Evolutionary conservation across 2,113 vertebrate genomes (phyloP).

Genomic region (Dipodomys spectabilis): DNA sequence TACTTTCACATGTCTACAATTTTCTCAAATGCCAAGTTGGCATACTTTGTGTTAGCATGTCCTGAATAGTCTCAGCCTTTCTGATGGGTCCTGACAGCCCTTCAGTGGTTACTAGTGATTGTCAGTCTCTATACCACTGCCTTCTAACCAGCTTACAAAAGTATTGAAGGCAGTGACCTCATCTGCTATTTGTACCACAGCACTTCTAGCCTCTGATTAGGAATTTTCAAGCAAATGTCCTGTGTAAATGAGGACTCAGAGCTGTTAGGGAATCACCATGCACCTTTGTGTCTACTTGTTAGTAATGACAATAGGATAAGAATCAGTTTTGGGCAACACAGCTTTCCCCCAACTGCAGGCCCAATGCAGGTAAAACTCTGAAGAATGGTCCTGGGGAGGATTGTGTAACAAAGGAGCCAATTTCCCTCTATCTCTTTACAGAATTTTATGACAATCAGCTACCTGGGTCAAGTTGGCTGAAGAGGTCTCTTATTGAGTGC

Average conservation of each 20-base stretch:
- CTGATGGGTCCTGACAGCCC: neutral
- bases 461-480: slow-evolving; percentile 57
- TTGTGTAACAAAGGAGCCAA: slow-evolving; percentile 29
- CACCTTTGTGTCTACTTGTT: neutral
- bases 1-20: neutral
- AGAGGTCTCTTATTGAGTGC: slow-evolving; percentile 56
- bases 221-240: neutral
- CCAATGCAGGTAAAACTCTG: neutral
- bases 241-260: neutral
- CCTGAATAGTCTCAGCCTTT: neutral
- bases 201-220: neutral
- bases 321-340: neutral
- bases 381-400: neutral
- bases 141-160: neutral
- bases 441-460: slow-evolving; percentile 46
- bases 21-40: neutral
- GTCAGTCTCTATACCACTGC: neutral
- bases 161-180: neutral
- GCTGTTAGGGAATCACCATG: neutral
- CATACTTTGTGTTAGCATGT: neutral
- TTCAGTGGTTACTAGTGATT: neutral
- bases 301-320: neutral
- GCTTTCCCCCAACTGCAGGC: neutral
- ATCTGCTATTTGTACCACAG: neutral
- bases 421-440: slow-evolving; percentile 38